Evolutionary conservation across 2,797 vertebrate species (phyloP).

Genomic region (Platyrinchus mystaceus): DNA sequence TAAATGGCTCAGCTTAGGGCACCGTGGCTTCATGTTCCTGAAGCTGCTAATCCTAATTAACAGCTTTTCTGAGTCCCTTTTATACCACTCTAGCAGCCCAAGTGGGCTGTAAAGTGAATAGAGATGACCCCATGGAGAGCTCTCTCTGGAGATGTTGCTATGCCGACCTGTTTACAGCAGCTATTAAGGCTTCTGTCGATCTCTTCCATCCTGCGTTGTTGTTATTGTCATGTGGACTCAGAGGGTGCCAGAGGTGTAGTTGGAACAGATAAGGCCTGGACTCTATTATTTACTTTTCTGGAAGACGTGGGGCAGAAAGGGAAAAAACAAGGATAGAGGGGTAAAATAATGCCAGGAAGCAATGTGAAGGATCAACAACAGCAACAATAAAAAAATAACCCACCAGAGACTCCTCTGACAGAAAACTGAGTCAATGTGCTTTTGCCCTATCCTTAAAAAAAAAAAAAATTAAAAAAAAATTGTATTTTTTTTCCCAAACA

Average conservation of each 20-base stretch:
- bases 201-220: background rate
- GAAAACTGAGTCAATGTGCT: background rate
- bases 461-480: background rate
- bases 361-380: background rate
- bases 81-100: constrained; percentile 17
- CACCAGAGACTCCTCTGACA: background rate
- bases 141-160: constrained; percentile 54
- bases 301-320: background rate
- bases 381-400: background rate
- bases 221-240: background rate
- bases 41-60: constrained; percentile 43
- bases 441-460: background rate
- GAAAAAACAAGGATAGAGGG: background rate
- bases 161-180: constrained; percentile 39
- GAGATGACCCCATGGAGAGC: constrained; percentile 42
- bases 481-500: background rate
- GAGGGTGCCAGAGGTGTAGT: background rate
- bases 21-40: background rate
- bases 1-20: constrained; percentile 15
- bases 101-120: constrained; percentile 30
- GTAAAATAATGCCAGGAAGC: background rate
- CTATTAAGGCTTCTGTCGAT: background rate
- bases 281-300: background rate
- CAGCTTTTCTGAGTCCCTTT: constrained; percentile 36
- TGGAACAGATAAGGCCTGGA: background rate